These are phyloP conservation scores for Doryteuthis pealeii DNA, from an alignment of 1,140 invertebrate species.

Conservation along the genomic window DNA sequence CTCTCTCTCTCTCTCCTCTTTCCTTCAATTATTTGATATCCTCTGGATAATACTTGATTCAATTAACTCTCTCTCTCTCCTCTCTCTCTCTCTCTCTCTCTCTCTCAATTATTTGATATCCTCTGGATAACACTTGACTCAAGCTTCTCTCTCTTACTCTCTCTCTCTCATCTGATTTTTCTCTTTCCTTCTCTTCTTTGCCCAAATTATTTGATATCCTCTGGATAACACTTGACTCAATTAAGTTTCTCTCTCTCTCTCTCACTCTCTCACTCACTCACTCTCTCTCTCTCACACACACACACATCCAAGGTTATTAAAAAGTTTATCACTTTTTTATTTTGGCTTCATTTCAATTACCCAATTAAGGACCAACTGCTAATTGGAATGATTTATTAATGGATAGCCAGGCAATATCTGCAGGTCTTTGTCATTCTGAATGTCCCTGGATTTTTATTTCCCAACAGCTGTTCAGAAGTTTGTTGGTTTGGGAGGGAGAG, in stretches of 20 bases:
- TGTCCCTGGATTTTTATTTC: too few relatives aligned
- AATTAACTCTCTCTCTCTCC: background rate
- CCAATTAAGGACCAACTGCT: too few relatives aligned
- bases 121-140: background rate
- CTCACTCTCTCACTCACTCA: background rate
- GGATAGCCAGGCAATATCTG: too few relatives aligned
- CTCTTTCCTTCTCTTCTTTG: background rate
- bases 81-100: background rate
- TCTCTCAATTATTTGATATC: too few relatives aligned
- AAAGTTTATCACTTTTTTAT: too few relatives aligned
- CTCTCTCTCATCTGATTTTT: background rate
- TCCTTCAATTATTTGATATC: background rate
- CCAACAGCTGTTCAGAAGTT: too few relatives aligned
- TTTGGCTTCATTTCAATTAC: too few relatives aligned
- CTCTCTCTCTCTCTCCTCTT: too few relatives aligned
- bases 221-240: background rate
- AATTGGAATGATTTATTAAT: too few relatives aligned
- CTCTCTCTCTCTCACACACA: background rate
- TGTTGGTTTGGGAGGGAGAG: too few relatives aligned
- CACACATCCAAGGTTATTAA: too few relatives aligned
- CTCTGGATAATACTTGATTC: background rate
- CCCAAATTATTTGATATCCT: background rate
- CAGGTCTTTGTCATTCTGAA: too few relatives aligned
- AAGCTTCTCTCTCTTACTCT: background rate
- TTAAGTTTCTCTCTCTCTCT: background rate